Conservation (phyloP, 2,113 vertebrate genomes). For the Lutjanus erythropterus region DNA sequence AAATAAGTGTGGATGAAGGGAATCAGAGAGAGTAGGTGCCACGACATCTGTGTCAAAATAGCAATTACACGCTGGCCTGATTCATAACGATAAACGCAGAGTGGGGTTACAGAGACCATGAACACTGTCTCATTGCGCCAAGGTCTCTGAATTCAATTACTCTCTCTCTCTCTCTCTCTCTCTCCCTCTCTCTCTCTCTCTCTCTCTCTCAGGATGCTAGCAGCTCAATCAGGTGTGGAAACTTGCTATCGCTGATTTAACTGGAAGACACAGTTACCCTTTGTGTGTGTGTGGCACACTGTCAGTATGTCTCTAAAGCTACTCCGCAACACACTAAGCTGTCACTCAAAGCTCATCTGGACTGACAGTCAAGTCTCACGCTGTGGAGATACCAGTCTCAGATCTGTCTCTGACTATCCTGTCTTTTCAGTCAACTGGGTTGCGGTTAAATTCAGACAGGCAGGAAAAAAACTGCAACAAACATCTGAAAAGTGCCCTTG, state of each 20-base stretch:
- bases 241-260: conserved; percentile 41
- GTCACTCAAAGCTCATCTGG: conserved; percentile 40
- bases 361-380: conserved; percentile 26
- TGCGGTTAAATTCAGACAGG: neutral
- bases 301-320: conserved; percentile 23
- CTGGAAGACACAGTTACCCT: neutral
- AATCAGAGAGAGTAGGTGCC: conserved; percentile 33
- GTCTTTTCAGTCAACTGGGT: neutral
- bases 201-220: conserved; percentile 23
- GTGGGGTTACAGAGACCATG: conserved; percentile 49
- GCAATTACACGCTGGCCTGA: conserved; percentile 75
- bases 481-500: neutral
- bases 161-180: no score
- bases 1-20: conserved; percentile 28
- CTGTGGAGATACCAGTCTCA: neutral
- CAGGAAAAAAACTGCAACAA: neutral
- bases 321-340: conserved; percentile 27
- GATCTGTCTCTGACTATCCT: neutral
- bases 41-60: conserved; percentile 70
- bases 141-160: conserved; percentile 72
- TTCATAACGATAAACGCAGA: conserved; percentile 66
- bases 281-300: conserved; percentile 8
- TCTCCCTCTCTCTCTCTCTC: no score
- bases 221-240: conserved; percentile 38
- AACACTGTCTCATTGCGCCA: conserved; percentile 58